A percentile compares a stretch with the other conserved stretches of the same genome.
These are phyloP conservation scores for Steatornis caripensis DNA, from an alignment of 2,113 vertebrate species.

Conservation along the genomic window DNA sequence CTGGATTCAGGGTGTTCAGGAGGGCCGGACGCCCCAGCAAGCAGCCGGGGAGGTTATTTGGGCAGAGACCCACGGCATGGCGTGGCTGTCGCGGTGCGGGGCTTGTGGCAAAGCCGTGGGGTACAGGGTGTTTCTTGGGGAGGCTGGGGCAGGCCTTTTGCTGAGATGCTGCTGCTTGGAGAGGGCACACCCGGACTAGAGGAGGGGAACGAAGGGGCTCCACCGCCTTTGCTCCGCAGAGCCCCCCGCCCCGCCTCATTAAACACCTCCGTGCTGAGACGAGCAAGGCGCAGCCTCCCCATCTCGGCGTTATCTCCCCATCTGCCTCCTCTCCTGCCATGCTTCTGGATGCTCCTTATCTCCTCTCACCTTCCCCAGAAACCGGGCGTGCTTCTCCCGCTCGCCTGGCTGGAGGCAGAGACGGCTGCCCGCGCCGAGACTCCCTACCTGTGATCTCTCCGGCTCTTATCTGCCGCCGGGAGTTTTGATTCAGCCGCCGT, in stretches of 20 bases:
- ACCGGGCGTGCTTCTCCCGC: neutral
- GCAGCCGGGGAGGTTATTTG: neutral
- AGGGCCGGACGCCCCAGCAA: accelerated
- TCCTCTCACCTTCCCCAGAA: slow-evolving; percentile 3
- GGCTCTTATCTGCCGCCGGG: neutral
- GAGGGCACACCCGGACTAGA: neutral
- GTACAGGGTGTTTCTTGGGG: accelerated
- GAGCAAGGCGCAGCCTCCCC: neutral
- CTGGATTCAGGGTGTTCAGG: neutral
- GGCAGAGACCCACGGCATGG: neutral
- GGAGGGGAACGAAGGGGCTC: neutral
- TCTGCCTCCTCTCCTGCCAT: neutral
- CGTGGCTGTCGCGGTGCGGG: accelerated
- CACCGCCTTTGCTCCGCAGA: neutral
- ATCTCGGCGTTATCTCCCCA: neutral
- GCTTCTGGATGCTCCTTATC: slow-evolving; percentile 22
- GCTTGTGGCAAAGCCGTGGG: no score
- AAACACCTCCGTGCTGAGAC: neutral
- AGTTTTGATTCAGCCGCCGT: neutral
- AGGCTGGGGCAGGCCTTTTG: neutral
- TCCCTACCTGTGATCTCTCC: neutral
- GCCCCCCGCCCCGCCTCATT: neutral
- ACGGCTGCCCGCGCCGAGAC: neutral
- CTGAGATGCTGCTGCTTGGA: neutral
- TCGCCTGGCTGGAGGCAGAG: neutral